Conservation (phyloP, 1,140 invertebrate species). For the Drosophila parabipectinata region DNA sequence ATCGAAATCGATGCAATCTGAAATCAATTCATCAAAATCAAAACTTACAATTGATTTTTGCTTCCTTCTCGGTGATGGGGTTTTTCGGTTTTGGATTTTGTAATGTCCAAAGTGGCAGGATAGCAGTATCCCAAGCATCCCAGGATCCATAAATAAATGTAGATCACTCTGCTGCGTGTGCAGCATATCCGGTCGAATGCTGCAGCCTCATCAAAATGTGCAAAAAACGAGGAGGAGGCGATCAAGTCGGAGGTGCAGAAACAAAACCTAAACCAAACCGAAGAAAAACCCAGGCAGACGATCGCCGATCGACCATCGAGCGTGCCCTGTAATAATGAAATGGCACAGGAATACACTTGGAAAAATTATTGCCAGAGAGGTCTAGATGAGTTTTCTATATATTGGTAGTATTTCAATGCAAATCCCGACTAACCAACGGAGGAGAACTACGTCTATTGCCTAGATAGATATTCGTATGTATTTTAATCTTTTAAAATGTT, state of each 20-base stretch:
- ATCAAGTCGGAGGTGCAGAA: slow-evolving; percentile 3
- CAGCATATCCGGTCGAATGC: slow-evolving; percentile 68
- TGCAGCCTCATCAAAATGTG: slow-evolving; percentile 60
- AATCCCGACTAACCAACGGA: too few species aligned
- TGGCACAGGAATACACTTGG: slow-evolving; percentile 27
- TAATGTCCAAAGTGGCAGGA: background rate
- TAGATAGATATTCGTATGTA: too few species aligned
- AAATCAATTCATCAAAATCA: slow-evolving; percentile 81
- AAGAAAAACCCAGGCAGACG: slow-evolving; percentile 23
- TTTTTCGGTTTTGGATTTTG: too few species aligned
- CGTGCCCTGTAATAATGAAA: slow-evolving; percentile 77
- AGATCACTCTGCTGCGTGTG: slow-evolving; percentile 73
- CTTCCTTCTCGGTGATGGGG: slow-evolving; percentile 2
- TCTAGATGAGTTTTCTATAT: background rate
- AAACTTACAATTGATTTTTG: slow-evolving; percentile 74
- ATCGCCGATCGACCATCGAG: slow-evolving; percentile 40
- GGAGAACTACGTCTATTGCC: too few species aligned
- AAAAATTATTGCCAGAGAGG: background rate
- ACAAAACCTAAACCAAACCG: slow-evolving; percentile 20
- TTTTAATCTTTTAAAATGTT: too few species aligned
- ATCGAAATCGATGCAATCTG: slow-evolving; percentile 71
- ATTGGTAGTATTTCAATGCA: too few species aligned
- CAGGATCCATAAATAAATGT: slow-evolving; percentile 82
- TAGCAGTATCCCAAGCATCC: background rate
- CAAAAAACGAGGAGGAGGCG: slow-evolving; percentile 28